A percentile compares a stretch with the other conserved stretches of the same genome.
Conservation (phyloP, 2,888 invertebrate species). For the Tillus elongatus region DNA sequence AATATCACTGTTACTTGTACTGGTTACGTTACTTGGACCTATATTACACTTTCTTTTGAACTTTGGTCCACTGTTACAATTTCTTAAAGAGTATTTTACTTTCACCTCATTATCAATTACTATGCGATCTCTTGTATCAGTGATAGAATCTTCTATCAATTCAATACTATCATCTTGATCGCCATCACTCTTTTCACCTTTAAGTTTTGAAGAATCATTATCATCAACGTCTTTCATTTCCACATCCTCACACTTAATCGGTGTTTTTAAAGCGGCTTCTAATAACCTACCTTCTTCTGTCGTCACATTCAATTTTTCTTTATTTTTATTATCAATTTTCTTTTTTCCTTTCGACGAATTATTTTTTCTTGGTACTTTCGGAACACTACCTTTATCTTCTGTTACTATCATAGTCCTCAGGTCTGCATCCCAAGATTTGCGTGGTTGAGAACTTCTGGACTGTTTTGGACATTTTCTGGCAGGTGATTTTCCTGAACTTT, state of each 20-base stretch:
- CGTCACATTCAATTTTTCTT: slow-evolving; percentile 10
- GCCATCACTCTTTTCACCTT: slow-evolving; percentile 1
- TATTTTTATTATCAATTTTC: slow-evolving; percentile 11
- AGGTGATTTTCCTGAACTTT: too few relatives aligned
- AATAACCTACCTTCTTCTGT: slow-evolving; percentile 15
- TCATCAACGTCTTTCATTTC: slow-evolving; percentile 11
- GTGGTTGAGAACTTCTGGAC: too few relatives aligned
- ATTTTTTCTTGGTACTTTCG: slow-evolving; percentile 6
- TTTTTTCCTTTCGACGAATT: slow-evolving; percentile 9
- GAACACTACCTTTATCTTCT: slow-evolving; percentile 3
- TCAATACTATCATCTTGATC: slow-evolving; percentile 4
- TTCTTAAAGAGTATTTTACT: slow-evolving; percentile 15
- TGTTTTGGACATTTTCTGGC: too few relatives aligned
- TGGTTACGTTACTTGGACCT: slow-evolving; percentile 12
- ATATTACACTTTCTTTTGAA: slow-evolving; percentile 30
- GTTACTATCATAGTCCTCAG: slow-evolving; percentile 20
- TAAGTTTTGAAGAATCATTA: neutral
- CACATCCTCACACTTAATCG: slow-evolving; percentile 14
- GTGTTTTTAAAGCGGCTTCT: slow-evolving; percentile 18
- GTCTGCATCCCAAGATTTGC: slow-evolving; percentile 29
- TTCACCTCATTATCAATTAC: neutral
- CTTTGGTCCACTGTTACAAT: slow-evolving; percentile 22
- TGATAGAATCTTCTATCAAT: neutral
- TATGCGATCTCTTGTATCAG: neutral
- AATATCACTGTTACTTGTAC: slow-evolving; percentile 4